These are phyloP conservation scores for Harpagoxenus sublaevis DNA, from an alignment of 2,888 invertebrate genomes.

Conservation along the genomic window DNA sequence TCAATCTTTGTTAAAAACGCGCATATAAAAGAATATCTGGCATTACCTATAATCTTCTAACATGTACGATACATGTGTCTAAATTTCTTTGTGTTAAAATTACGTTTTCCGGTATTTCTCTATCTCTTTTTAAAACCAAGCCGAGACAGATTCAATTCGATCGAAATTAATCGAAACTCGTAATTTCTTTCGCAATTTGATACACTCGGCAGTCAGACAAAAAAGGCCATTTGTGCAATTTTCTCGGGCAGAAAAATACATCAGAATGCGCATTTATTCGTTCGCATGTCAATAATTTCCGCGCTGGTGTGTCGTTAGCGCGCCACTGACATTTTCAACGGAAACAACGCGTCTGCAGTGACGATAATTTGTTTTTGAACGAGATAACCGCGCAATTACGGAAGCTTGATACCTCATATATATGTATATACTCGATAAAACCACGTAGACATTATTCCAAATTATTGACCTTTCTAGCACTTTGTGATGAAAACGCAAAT, in stretches of 20 bases:
- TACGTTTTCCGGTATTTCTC: not conserved
- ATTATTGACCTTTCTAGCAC: conserved; percentile 8
- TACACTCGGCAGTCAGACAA: not conserved
- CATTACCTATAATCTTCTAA: not conserved
- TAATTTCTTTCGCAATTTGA: conserved; percentile 1
- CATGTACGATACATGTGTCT: not conserved
- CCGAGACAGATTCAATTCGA: not conserved
- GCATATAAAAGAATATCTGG: not conserved
- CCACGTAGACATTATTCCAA: not conserved
- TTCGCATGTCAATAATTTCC: conserved; percentile 49
- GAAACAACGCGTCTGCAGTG: conserved; percentile 41
- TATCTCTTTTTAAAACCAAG: not conserved
- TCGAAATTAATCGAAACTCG: conserved; percentile 14
- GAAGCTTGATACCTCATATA: conserved; percentile 20
- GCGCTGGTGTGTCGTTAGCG: conserved; percentile 24
- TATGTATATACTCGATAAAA: not conserved
- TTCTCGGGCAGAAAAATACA: conserved; percentile 38
- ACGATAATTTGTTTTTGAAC: conserved; percentile 50
- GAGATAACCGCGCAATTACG: conserved; percentile 38
- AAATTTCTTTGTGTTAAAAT: not conserved
- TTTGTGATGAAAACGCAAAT: conserved; percentile 21
- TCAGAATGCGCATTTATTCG: conserved; percentile 39
- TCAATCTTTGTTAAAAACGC: not conserved
- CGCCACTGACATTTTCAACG: conserved; percentile 38
- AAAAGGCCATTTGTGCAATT: conserved; percentile 21